Base-by-base conservation (phyloP, 1,140 invertebrate genomes). In the Brachionus paranguensis region DNA sequence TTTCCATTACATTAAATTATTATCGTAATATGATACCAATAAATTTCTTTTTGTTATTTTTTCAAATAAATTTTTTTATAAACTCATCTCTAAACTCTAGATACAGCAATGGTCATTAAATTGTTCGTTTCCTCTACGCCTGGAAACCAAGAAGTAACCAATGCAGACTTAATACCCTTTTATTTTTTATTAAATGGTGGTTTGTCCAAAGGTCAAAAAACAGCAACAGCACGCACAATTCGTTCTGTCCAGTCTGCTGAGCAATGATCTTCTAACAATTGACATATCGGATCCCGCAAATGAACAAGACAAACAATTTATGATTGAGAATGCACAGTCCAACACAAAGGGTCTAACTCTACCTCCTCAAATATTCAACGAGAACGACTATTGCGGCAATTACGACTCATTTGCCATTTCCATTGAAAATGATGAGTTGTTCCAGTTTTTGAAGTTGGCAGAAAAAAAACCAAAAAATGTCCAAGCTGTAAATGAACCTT, bases 311-410 rank as follows among this genome's bases (percentile, higher is more conserved):
- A 95, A 95, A 89, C 94, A 95, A 86, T 95, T 95, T 87, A 97
- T 98, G 95, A 93, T 96, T 89, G 92, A 92, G 85, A 94, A 95
- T 88, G 93, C 94, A 84, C 95, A 93, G 86, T 17, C 85, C 17
- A 86, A 86, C 84, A 87, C 88, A 72, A 93, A 93, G 33, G 92
- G 91, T 37, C 92, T 93, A 87, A 91, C 92, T 85, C 89, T 96
- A 85, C 95, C 95, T 72, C 96, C 96, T 78, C 96, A 98, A 90
- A 92, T 98, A 85, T 98, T 97, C 88, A 95, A 95, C 87, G 95
- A 95, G 84, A 93, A 94, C 41, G 92, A 94, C 84, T 97, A 97
- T 88, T 96, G 95, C 89, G 96, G 96, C 14, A 41, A 84, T 65
- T 74, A 78, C 27, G 45, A 45, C 3, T 17, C 3, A 10, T 78